phyloP scores from a whole-genome alignment of 2,797 vertebrate genomes.

The Coregonus ussuriensis region DNA sequence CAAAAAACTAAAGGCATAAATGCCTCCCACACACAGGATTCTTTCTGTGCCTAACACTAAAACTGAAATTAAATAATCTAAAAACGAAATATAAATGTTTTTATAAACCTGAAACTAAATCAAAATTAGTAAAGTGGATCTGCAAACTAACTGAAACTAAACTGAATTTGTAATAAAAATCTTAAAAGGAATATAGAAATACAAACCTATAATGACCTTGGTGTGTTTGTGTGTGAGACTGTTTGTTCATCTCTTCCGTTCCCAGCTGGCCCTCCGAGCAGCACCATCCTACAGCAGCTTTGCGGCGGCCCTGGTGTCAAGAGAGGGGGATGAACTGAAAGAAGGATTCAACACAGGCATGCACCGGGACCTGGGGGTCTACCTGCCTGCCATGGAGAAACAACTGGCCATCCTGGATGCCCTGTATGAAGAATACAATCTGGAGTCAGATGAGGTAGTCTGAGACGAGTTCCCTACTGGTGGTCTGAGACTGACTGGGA shows the following conservation, averaged over 20 bases:
- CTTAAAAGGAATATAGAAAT: no score
- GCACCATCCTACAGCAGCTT: slow-evolving; percentile 91
- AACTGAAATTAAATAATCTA: no score
- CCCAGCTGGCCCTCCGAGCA: slow-evolving; percentile 93
- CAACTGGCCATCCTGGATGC: slow-evolving; percentile 90
- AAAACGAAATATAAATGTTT: no score
- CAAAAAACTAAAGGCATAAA: no score
- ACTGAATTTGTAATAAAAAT: no score
- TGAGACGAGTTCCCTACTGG: slow-evolving; percentile 68
- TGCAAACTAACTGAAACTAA: no score
- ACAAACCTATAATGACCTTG: background rate
- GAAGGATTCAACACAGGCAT: slow-evolving; percentile 81
- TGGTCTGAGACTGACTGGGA: no score
- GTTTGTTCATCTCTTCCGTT: background rate
- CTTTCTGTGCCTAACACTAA: no score
- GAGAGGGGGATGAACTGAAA: slow-evolving; percentile 84
- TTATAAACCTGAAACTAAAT: no score
- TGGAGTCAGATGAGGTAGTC: slow-evolving; percentile 97
- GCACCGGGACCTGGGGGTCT: slow-evolving; percentile 88
- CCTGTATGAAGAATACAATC: slow-evolving; percentile 90
- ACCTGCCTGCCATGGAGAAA: slow-evolving; percentile 93
- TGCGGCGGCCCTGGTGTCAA: slow-evolving; percentile 85
- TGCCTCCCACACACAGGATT: no score
- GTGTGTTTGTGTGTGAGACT: background rate
- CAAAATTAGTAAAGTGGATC: no score